Percentiles rank a stretch among this genome's conserved stretches.
Conservation (phyloP, 2,113 vertebrate species). For the Mionectes macconnelli region DNA sequence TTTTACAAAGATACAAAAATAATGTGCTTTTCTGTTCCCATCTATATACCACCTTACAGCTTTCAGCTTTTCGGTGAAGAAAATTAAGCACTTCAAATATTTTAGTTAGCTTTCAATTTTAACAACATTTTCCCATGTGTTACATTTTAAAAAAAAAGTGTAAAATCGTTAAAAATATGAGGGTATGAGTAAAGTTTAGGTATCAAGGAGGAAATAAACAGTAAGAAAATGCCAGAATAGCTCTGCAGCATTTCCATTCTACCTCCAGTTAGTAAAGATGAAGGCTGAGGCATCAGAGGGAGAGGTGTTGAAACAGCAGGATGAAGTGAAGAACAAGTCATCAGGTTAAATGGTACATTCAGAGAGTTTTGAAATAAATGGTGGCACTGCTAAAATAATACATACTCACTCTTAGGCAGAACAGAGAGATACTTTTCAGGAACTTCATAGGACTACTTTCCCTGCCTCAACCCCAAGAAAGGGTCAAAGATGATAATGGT, state of each 20-base stretch:
- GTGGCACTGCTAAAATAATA: neutral
- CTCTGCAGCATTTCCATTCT: neutral
- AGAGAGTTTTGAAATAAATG: neutral
- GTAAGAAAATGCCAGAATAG: neutral
- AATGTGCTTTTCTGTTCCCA: neutral
- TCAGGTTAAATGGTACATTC: neutral
- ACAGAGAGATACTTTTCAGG: neutral
- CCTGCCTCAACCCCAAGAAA: neutral
- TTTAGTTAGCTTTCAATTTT: neutral
- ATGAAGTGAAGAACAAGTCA: neutral
- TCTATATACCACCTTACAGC: neutral
- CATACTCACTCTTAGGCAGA: neutral
- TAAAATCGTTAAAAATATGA: neutral
- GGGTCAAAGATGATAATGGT: neutral
- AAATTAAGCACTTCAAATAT: neutral
- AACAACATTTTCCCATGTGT: neutral
- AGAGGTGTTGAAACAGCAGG: neutral
- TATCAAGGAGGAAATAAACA: neutral
- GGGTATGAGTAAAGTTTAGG: neutral
- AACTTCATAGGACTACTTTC: neutral
- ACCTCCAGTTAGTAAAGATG: neutral
- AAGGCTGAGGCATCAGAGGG: neutral
- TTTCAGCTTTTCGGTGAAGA: neutral
- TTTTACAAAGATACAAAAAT: neutral
- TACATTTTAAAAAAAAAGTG: neutral